These are phyloP conservation scores for Tretioscincus oriximinensis DNA, from an alignment of 2,113 vertebrate species.

Conservation along the genomic window DNA sequence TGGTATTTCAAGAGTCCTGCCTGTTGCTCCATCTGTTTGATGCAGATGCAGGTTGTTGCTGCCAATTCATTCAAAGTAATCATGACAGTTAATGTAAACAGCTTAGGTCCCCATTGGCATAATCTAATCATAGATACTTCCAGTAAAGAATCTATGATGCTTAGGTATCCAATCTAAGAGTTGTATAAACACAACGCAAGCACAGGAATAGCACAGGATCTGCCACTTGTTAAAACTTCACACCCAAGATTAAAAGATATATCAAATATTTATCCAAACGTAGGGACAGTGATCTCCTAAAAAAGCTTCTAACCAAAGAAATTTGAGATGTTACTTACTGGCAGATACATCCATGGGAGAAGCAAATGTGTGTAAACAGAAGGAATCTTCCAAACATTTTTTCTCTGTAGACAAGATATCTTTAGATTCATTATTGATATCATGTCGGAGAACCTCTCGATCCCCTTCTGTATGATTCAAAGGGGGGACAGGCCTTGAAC, in stretches of 20 bases:
- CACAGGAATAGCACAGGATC: neutral
- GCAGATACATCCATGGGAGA: constrained; percentile 47
- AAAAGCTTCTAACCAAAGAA: neutral
- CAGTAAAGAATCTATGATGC: neutral
- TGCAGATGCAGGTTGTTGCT: too few relatives aligned
- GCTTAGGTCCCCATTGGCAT: too few relatives aligned
- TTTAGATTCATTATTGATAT: constrained; percentile 57
- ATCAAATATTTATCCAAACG: neutral
- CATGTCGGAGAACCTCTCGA: constrained; percentile 76
- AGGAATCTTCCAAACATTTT: constrained; percentile 20
- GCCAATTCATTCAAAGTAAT: too few relatives aligned
- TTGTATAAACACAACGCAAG: neutral
- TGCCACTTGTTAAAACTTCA: neutral
- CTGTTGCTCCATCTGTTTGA: too few relatives aligned
- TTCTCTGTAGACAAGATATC: constrained; percentile 20
- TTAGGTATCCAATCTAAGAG: neutral
- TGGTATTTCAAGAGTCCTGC: too few relatives aligned
- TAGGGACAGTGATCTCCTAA: neutral
- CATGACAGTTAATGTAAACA: too few relatives aligned
- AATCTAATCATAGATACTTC: neutral
- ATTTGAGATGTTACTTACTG: constrained; percentile 43
- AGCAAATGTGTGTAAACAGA: neutral
- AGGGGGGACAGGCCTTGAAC: neutral
- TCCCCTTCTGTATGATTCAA: constrained; percentile 50
- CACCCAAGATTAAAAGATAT: neutral